Evolutionary conservation across 2,888 invertebrate genomes (phyloP).

Genomic region (Leptinotarsa peninsularis): DNA sequence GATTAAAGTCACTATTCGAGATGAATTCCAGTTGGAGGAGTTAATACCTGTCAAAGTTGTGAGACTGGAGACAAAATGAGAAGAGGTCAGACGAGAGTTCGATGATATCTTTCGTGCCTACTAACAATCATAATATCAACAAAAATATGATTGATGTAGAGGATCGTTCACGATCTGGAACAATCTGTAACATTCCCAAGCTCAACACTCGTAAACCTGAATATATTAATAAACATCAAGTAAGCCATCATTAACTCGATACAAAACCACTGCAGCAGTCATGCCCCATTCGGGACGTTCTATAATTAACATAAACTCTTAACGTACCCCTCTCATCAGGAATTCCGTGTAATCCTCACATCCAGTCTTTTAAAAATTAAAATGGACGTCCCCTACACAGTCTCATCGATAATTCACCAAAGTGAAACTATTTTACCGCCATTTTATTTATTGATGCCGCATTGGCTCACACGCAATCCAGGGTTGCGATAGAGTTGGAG

Average conservation of each 20-base stretch:
- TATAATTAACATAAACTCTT: slow-evolving; percentile 21
- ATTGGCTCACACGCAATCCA: slow-evolving; percentile 45
- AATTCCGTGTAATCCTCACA: slow-evolving; percentile 34
- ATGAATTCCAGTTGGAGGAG: no score
- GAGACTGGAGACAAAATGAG: no score
- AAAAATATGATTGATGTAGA: no score
- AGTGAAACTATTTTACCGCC: slow-evolving; percentile 56
- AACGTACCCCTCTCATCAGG: slow-evolving; percentile 28
- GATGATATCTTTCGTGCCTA: no score
- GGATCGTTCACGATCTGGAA: no score
- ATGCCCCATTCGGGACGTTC: background rate
- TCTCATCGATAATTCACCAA: slow-evolving; percentile 54
- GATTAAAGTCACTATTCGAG: no score
- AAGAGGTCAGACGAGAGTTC: no score
- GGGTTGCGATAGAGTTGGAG: slow-evolving; percentile 22
- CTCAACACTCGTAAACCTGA: no score
- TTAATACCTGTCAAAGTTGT: no score
- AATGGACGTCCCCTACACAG: slow-evolving; percentile 43
- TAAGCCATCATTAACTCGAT: background rate
- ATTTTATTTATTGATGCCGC: slow-evolving; percentile 52
- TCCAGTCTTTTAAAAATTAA: slow-evolving; percentile 31
- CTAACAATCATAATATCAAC: no score
- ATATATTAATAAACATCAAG: background rate
- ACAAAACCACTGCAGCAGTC: slow-evolving; percentile 7
- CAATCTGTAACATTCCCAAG: no score